Evolutionary conservation across 2,888 invertebrate species (phyloP).

Genomic region (Aplocera efformata): DNA sequence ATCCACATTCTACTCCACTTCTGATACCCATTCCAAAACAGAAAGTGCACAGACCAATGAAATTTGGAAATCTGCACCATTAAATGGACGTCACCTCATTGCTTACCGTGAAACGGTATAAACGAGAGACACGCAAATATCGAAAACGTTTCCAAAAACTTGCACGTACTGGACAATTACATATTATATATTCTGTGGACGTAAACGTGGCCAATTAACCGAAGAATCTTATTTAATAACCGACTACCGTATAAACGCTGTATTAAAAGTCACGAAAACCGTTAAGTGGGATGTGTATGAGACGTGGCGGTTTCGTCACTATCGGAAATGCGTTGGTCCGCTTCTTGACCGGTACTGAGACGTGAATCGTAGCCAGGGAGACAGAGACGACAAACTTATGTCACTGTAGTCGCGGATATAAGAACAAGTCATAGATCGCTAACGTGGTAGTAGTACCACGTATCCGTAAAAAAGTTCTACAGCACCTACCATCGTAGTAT

Average conservation of each 20-base stretch:
- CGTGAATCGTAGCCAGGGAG: constrained; percentile 49
- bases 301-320: constrained; percentile 60
- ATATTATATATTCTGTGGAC: constrained; percentile 40
- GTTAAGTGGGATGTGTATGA: constrained; percentile 66
- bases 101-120: constrained; percentile 50
- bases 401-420: no score
- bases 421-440: no score
- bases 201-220: constrained; percentile 64
- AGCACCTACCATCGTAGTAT: no score
- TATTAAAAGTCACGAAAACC: constrained; percentile 66
- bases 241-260: constrained; percentile 68
- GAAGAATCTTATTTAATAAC: constrained; percentile 69
- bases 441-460: no score
- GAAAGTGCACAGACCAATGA: constrained; percentile 14
- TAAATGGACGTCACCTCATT: constrained; percentile 43
- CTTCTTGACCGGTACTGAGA: constrained; percentile 51
- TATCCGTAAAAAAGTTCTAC: no score
- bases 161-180: constrained; percentile 36
- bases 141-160: constrained; percentile 52
- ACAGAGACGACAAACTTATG: neutral
- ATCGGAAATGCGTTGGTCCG: constrained; percentile 57
- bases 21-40: neutral
- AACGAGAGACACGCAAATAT: constrained; percentile 43
- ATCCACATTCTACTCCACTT: neutral
- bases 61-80: constrained; percentile 33